These are phyloP conservation scores for Pachydiplax longipennis DNA, from an alignment of 2,888 invertebrate genomes.

Conservation along the genomic window DNA sequence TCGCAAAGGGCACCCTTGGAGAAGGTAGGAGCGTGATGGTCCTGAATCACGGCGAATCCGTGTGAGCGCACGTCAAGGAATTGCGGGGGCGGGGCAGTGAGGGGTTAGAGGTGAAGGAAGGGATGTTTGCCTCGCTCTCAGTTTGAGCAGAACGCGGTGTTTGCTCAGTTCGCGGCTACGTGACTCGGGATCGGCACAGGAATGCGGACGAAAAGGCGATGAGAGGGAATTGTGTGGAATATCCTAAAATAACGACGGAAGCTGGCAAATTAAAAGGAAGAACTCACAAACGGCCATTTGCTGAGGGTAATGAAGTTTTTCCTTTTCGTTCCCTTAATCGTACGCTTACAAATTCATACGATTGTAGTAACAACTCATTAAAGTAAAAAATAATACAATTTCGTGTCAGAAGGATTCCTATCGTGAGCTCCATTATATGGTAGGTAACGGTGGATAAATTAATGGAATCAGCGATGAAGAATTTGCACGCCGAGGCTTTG, in stretches of 20 bases:
- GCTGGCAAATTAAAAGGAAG: background rate
- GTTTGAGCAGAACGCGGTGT: background rate
- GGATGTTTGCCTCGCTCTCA: background rate
- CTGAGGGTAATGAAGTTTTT: too few species aligned
- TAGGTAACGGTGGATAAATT: too few species aligned
- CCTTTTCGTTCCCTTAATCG: too few species aligned
- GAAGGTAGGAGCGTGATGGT: background rate
- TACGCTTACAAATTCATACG: too few species aligned
- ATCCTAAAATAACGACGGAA: background rate
- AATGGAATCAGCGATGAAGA: too few species aligned
- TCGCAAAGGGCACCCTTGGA: background rate
- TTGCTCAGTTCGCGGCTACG: slow-evolving; percentile 15
- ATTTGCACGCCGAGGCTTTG: too few species aligned
- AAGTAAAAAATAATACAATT: too few species aligned
- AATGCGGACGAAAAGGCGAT: background rate
- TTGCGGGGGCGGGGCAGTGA: background rate
- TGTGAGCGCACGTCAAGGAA: background rate
- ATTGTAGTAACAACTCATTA: too few species aligned
- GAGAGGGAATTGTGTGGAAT: background rate
- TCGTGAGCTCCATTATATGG: too few species aligned
- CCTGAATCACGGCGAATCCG: background rate
- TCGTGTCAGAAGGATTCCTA: too few species aligned
- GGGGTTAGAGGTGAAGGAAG: background rate
- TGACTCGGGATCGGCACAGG: slow-evolving; percentile 20
- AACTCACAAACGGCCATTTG: too few species aligned